Evolutionary conservation across 2,113 vertebrate species (phyloP), one percentile per base, ranked within the genome.

Genomic region (Crypturellus undulatus): DNA sequence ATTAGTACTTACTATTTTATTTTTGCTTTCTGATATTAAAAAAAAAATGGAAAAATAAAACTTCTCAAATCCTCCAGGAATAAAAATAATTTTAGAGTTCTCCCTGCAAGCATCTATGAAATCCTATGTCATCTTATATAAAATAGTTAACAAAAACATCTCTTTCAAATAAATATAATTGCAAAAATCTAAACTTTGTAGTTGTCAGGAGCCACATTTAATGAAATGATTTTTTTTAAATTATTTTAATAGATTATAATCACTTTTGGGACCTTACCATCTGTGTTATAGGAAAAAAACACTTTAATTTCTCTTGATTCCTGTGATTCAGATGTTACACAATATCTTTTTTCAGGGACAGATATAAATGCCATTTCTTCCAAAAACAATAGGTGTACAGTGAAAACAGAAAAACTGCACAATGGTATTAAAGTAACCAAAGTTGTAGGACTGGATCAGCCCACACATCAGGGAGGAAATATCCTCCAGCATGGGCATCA

Each of bases 241-340:
- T 43, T 43, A 15, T 43, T 43, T 43, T 43, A 73, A 67, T 25
- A 52, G 38, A 56, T 11, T 84, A 85, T 26, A 86, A 80, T 75
- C 34, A 92, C 11, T 86, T 84, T 73, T 9, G 12, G 4, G 45
- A 65, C 5, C 30, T 88, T 87, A 65, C 54, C 65, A 80, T 83
- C 62, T 94, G 45, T 75, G 21, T 12, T 65, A 49, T 54, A 34
- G 36, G 69, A 92, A 89, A 93, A 93, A 76, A 91, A 68, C 18
- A 58, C n/a, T 85, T 90, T 43, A 82, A 79, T 90, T 90, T 94
- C 51, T 93, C 51, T 75, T 91, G 92, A 71, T 84, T 94, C 36
- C 16, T 67, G 24, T 80, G 67, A 86, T 87, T 91, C 77, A 87
- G 1, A 2, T 72, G 20, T 91, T 90, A 79, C 47, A 28, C 17